Conservation (phyloP, 2,888 invertebrate genomes). For the Habrosyne pyritoides region DNA sequence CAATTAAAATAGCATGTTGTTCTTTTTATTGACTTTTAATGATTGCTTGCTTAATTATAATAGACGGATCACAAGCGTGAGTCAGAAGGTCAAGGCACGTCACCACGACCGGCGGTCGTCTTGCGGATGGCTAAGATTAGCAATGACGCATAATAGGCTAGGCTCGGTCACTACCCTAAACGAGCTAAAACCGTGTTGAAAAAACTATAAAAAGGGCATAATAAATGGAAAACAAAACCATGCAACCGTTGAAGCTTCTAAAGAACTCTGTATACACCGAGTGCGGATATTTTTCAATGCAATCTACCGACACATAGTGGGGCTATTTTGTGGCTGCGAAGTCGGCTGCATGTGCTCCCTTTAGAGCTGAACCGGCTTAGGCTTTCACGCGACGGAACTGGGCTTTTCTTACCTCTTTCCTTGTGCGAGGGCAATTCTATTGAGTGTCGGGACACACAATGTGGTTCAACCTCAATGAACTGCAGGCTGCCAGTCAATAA, state of each 20-base stretch:
- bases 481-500: conserved; percentile 43
- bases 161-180: conserved; percentile 54
- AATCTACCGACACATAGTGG: conserved; percentile 36
- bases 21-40: conserved; percentile 10
- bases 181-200: conserved; percentile 14
- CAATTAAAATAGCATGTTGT: background rate
- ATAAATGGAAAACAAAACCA: conserved; percentile 13
- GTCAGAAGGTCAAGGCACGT: conserved; percentile 64
- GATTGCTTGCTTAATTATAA: conserved; percentile 39
- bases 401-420: conserved; percentile 55
- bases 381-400: conserved; percentile 62
- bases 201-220: conserved; percentile 13
- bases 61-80: conserved; percentile 38
- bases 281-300: conserved; percentile 56
- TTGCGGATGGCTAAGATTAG: conserved; percentile 65
- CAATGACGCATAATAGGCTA: conserved; percentile 59
- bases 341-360: conserved; percentile 42
- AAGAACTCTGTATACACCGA: conserved; percentile 38
- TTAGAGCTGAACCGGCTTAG: conserved; percentile 56
- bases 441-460: conserved; percentile 52
- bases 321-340: conserved; percentile 43
- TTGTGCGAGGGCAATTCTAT: conserved; percentile 54
- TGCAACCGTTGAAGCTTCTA: conserved; percentile 15
- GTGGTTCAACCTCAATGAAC: conserved; percentile 52
- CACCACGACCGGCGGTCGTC: conserved; percentile 37